Percentiles rank a stretch among this genome's conserved stretches.
These are phyloP conservation scores for Heteractis magnifica DNA, from an alignment of 92 coral and sea anemone species.

Conservation along the genomic window DNA sequence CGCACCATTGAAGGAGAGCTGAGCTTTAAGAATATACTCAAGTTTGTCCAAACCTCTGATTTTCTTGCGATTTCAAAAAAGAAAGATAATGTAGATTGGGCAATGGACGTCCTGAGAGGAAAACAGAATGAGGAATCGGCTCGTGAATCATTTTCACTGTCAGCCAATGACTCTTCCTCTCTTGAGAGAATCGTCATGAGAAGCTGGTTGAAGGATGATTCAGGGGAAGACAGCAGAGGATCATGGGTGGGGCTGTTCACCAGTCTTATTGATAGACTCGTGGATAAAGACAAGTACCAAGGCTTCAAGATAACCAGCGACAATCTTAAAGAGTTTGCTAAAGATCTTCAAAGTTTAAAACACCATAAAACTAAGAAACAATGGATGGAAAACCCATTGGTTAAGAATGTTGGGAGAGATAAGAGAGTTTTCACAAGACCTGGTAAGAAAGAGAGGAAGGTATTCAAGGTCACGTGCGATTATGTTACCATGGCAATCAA, in stretches of 20 bases:
- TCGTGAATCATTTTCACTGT: too few relatives aligned
- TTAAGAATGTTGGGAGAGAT: not conserved
- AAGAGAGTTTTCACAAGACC: not conserved
- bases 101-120: not conserved
- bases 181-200: not conserved
- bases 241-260: not conserved
- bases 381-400: not conserved
- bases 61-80: not conserved
- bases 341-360: not conserved
- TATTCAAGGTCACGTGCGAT: not conserved
- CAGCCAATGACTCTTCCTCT: too few relatives aligned
- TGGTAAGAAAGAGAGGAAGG: not conserved
- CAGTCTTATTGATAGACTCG: not conserved
- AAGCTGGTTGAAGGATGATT: not conserved
- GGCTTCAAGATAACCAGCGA: not conserved
- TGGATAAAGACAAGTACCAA: not conserved
- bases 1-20: slow-evolving; percentile 5
- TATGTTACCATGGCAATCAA: not conserved
- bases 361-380: not conserved
- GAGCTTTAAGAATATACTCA: not conserved
- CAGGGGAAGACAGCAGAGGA: not conserved
- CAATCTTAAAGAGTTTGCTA: not conserved
- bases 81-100: not conserved
- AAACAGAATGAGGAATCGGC: not conserved
- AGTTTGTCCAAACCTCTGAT: not conserved